Evolutionary conservation across 2,888 invertebrate genomes (phyloP).

Genomic region (Tinea pellionella): DNA sequence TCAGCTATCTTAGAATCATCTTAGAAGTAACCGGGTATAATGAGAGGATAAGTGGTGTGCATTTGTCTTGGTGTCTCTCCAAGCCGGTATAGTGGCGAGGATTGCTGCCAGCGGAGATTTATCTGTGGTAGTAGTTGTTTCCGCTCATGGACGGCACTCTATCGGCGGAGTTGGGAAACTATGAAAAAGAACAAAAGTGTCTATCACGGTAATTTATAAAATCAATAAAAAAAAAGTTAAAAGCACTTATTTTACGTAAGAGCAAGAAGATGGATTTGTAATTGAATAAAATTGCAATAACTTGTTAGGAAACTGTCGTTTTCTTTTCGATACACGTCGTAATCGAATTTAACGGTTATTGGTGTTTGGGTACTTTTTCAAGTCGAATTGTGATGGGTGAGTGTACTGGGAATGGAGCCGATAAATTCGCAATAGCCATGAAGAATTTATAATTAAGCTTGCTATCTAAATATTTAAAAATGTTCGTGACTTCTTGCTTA

Average conservation of each 20-base stretch:
- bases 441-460: neutral
- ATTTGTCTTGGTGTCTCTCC: too few species aligned
- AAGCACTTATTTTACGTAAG: slow-evolving; percentile 4
- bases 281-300: slow-evolving; percentile 15
- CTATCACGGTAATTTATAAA: neutral
- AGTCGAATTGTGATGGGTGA: slow-evolving; percentile 20
- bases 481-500: neutral
- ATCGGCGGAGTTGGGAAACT: too few species aligned
- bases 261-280: neutral
- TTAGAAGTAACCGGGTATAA: too few species aligned
- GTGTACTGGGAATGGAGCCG: neutral
- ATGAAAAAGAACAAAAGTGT: neutral
- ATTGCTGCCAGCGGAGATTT: too few species aligned
- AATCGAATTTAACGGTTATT: slow-evolving; percentile 62
- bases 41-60: too few species aligned
- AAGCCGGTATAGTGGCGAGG: too few species aligned
- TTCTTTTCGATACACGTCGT: slow-evolving; percentile 44
- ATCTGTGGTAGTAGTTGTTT: too few species aligned
- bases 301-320: slow-evolving; percentile 39
- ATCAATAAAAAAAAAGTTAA: neutral
- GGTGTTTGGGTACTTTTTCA: slow-evolving; percentile 37
- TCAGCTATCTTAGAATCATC: too few species aligned
- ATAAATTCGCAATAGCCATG: neutral
- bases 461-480: neutral
- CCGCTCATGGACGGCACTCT: too few species aligned